Percentiles rank a stretch among this genome's conserved stretches.
Conservation (phyloP, 1,140 invertebrate species). For the Polypedilum pembai region DNA sequence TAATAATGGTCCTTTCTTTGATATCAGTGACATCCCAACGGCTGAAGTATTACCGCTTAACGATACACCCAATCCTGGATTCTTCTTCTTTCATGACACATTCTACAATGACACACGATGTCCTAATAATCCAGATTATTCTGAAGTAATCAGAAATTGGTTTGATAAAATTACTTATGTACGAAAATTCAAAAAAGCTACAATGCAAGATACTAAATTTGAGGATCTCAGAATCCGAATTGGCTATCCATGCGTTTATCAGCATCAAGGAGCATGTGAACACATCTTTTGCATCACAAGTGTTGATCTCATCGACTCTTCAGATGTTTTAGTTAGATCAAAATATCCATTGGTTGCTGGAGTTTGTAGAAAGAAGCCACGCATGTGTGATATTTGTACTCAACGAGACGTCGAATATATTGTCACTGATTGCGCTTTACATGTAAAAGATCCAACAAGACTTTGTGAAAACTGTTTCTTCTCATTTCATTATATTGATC, state of each 20-base stretch:
- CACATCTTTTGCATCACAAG: constrained; percentile 74
- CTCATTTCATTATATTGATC: constrained; percentile 56
- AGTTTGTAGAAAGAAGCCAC: constrained; percentile 41
- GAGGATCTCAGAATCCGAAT: constrained; percentile 56
- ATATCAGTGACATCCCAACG: constrained; percentile 54
- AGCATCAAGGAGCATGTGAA: constrained; percentile 84
- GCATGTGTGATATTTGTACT: constrained; percentile 50
- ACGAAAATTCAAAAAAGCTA: constrained; percentile 37
- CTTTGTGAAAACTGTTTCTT: constrained; percentile 58
- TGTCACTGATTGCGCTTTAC: constrained; percentile 48
- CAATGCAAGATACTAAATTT: constrained; percentile 57
- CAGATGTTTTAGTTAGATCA: constrained; percentile 44
- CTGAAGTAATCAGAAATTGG: constrained; percentile 58
- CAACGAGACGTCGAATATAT: constrained; percentile 50
- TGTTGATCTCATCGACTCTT: constrained; percentile 48
- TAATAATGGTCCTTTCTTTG: constrained; percentile 53
- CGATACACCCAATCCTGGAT: constrained; percentile 52
- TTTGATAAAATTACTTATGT: constrained; percentile 44
- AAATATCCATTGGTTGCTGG: constrained; percentile 50
- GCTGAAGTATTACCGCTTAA: constrained; percentile 40
- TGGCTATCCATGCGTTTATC: constrained; percentile 68
- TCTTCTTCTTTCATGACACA: constrained; percentile 69
- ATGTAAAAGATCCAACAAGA: constrained; percentile 59
- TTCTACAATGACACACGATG: constrained; percentile 69
- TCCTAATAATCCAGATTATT: constrained; percentile 54